Evolutionary conservation across 2,888 invertebrate species (phyloP), one percentile per base, ranked within the genome.

Genomic region (Blastobasis lacticolella): DNA sequence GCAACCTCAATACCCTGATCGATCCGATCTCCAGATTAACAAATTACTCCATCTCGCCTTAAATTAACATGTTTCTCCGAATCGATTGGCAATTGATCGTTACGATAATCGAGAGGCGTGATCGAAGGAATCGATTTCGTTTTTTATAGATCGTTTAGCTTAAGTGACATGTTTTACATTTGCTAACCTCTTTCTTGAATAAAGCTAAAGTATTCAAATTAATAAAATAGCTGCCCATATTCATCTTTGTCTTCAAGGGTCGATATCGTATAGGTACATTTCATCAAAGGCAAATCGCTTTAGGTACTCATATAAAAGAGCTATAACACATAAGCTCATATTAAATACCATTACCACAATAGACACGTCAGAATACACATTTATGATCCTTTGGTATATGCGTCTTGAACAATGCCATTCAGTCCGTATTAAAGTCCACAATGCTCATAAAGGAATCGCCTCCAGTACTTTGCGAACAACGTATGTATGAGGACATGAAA

Each of bases 401-500:
- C 73, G 73, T 66, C 71, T 75, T 67, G 68, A 81, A 87, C 86
- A 86, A 85, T 78, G 73, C 79, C 77, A 76, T 83, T 82, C 78
- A 81, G 64, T 67, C 71, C 73, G 72, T 71, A 82, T 81, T 76
- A 78, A 73, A 78, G 73, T 75, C 78, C 83, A 85, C 83, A 85
- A 83, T 78, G 80, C 81, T 84, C 83, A 81, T 81, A 80, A 84
- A 80, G 81, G 77, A 78, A 82, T 74, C 64, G 75, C 78, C 75
- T 61, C 63, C 55, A 76, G 81, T 73, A 65, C 71, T 73, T 66
- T 67, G 66, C 70, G 58, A 67, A 67, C 69, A 72, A 79, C 73
- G 75, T 75, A 69, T 78, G 81, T 79, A 78, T 74, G 72, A 71
- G 71, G 44, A 38, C n/a, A 42, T 41, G 7, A 49, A 9, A 6